These are phyloP conservation scores for Passer montanus DNA, from an alignment of 2,113 vertebrate genomes.

Conservation along the genomic window DNA sequence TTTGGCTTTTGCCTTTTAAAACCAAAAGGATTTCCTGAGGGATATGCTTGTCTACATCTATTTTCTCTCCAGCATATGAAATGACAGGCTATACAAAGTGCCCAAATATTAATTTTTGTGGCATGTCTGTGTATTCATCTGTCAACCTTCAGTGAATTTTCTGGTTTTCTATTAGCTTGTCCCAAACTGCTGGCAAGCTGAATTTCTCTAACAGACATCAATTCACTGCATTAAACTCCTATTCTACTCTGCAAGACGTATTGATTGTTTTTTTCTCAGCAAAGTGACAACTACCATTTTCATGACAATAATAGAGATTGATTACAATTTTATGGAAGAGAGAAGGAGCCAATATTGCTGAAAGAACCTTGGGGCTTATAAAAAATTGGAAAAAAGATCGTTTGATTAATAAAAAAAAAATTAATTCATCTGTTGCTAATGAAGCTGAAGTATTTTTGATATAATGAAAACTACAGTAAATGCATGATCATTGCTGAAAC, in stretches of 20 bases:
- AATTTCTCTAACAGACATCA: conserved; percentile 78
- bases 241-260: conserved; percentile 75
- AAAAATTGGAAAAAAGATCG: conserved; percentile 63
- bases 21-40: conserved; percentile 24
- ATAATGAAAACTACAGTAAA: conserved; percentile 3
- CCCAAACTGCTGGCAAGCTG: conserved; percentile 74
- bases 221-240: conserved; percentile 77
- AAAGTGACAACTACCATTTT: conserved; percentile 82
- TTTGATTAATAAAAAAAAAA: conserved; percentile 75
- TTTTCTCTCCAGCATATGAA: conserved; percentile 66
- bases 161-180: conserved; percentile 76
- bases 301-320: conserved; percentile 82
- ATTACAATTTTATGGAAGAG: conserved; percentile 75
- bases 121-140: conserved; percentile 69
- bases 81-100: conserved; percentile 71
- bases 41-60: conserved; percentile 66
- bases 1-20: conserved; percentile 43
- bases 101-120: conserved; percentile 74
- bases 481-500: background rate
- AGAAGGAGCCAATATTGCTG: conserved; percentile 53
- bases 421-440: conserved; percentile 67
- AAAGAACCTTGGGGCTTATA: conserved; percentile 60
- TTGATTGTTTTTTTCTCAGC: conserved; percentile 78
- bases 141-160: conserved; percentile 73
- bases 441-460: conserved; percentile 50